Percentiles rank a stretch among this genome's conserved stretches.
phyloP scores from a whole-genome alignment of 2,113 vertebrate species.

The Glareola pratincola region DNA sequence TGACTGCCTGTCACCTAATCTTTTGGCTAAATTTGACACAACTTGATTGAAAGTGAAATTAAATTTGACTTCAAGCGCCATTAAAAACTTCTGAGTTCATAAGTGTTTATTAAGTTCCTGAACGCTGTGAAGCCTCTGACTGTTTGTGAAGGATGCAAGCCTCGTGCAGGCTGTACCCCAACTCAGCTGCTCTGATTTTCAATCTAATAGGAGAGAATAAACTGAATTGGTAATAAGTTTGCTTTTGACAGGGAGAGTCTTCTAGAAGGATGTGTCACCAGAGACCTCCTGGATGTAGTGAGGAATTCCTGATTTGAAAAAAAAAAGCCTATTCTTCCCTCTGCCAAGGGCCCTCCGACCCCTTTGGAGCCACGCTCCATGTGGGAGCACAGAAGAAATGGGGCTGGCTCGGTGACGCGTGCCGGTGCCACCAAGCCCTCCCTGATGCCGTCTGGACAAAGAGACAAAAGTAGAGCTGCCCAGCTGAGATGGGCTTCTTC shows the following conservation, averaged over 20 bases:
- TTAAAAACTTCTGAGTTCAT: not conserved
- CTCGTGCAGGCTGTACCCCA: not conserved
- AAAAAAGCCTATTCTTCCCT: not conserved
- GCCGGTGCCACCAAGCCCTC: accelerated
- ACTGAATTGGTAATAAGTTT: not conserved
- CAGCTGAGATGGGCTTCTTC: not conserved
- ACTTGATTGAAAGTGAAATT: conserved; percentile 31
- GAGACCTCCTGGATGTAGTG: not conserved
- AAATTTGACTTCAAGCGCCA: conserved; percentile 7
- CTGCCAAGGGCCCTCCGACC: not conserved
- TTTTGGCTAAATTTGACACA: not conserved
- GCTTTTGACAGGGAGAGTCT: not conserved
- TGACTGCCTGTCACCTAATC: not conserved
- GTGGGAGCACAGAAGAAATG: not conserved
- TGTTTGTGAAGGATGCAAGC: not conserved
- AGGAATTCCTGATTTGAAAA: not conserved
- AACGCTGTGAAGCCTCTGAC: not conserved
- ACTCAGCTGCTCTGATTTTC: not conserved
- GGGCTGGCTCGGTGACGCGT: not conserved
- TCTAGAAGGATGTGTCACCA: not conserved
- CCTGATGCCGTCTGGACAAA: accelerated
- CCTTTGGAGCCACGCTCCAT: too few relatives aligned
- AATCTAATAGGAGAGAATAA: not conserved
- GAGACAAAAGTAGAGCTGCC: not conserved
- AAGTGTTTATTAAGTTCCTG: not conserved